Evolutionary conservation across 1,140 invertebrate genomes (phyloP).

Genomic region (Trichomalopsis sarcophagae): DNA sequence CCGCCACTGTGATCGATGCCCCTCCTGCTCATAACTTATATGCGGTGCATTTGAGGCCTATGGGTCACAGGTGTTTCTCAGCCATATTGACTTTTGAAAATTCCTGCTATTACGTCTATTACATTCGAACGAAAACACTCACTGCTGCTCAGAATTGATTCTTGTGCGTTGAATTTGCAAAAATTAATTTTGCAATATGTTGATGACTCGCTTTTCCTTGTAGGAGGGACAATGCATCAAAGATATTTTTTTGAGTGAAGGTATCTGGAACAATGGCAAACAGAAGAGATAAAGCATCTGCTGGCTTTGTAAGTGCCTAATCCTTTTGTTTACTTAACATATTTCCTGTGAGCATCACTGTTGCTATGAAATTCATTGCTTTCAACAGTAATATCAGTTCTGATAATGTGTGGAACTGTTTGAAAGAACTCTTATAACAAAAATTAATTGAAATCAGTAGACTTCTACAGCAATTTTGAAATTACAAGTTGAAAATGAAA

Average conservation of each 20-base stretch:
- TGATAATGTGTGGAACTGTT: too few species aligned
- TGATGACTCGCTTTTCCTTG: background rate
- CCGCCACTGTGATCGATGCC: background rate
- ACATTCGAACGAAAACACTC: too few species aligned
- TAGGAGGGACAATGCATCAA: background rate
- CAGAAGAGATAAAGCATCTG: constrained; percentile 61
- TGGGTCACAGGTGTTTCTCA: background rate
- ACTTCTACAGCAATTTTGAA: background rate
- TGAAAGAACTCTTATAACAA: too few species aligned
- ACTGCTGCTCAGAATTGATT: background rate
- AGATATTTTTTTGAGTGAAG: constrained; percentile 6
- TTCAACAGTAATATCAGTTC: too few species aligned
- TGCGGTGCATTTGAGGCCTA: background rate
- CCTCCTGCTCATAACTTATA: background rate
- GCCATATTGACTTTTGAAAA: background rate
- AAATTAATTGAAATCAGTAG: background rate
- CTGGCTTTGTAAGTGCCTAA: constrained; percentile 61
- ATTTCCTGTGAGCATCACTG: too few species aligned
- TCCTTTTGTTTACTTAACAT: constrained; percentile 8
- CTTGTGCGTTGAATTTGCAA: background rate
- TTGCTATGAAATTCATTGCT: too few species aligned
- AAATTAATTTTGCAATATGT: background rate
- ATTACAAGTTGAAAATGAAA: background rate
- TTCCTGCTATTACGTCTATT: background rate
- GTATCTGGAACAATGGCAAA: constrained; percentile 56